Base-by-base conservation (phyloP, 2,797 vertebrate genomes). In the Zenarchopterus dispar region DNA sequence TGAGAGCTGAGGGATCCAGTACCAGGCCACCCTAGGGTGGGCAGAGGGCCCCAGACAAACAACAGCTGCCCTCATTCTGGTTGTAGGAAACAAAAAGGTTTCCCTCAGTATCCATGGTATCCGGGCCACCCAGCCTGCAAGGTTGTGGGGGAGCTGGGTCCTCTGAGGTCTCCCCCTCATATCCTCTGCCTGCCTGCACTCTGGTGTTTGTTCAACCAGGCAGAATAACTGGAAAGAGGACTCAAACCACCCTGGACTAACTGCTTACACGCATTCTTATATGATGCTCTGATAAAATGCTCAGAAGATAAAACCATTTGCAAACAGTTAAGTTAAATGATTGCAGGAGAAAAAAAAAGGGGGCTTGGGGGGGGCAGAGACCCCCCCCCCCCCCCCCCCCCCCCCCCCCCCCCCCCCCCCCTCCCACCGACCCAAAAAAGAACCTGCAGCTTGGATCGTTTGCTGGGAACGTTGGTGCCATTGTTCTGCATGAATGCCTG, bases 121-220 rank as follows among this genome's bases (percentile, higher is more conserved):
- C 80, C 48, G 8, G 81, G 84, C 87, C 89, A 88, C 88, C 88
- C 87, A 81, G 81, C 62, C 82, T 71, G 84, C 81, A 16, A 19
- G 54, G 63, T 65, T 19, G 56, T 63, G 74, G 63, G 62, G 68
- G 62, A 5, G 50, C 55, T 52, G 66, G 52, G 69, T 67, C 66
- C 72, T 77, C 75, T 5, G 19, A 26, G 49, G 41, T 65, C 63
- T 62, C 56, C 63, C 62, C 58, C 52, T 5, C 36, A 55, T 75
- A 78, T 54, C 72, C 74, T 48, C 66, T 45, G 64, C 21, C 62
- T 61, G 52, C 66, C 67, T 61, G 63, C 62, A 64, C 13, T 0
- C 6, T 60, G 67, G 78, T 82, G 88, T 89, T 91, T 91, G 90
- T 88, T 92, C 87, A 87, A 73, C 63, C 84, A 89, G 75, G 82